Evolutionary conservation across 2,888 invertebrate species (phyloP), one percentile per base, ranked within the genome.

Genomic region (Lysandra bellargus): DNA sequence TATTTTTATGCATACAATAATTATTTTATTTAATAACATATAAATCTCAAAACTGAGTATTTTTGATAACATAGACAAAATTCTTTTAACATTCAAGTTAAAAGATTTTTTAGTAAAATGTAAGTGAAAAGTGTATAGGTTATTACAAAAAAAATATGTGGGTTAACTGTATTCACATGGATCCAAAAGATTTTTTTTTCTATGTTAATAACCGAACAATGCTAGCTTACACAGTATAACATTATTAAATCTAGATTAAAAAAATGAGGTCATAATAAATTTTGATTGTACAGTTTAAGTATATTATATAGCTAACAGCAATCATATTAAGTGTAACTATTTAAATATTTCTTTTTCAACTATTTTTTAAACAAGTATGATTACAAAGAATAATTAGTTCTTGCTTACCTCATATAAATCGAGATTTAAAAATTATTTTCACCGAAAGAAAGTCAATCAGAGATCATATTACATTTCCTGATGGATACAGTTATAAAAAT

Each of bases 161-260:
- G 69, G 69, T 69, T 69, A 69, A 69, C 69, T 69, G 33, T 37
- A 69, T 69, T 69, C 69, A 69, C 69, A 69, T 69, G 69, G 14
- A 33, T 69, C 33, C 4, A 69, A 69, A 69, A 14, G 2, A 33
- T 17, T 17, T 69, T 69, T 69, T 33, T 69, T 69, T 33, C 33
- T 69, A 14, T 69, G 69, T 69, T 69, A 37, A 33, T 69, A 69
- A 33, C 30, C 14, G 33, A 69, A 69, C 69, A 69, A 69, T 33
- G 69, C 64, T 37, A 69, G 33, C 69, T 69, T 12, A 69, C 17
- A 69, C 69, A 57, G 57, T 17, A 57, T 57, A 57, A 57, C 17
- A 57, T 69, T 69, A 69, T 37, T 30, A 69, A 14, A 14, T 69
- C 33, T 69, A 69, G 69, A 33, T 69, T 33, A 4, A 69, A 69